Percentiles rank a stretch among this genome's conserved stretches.
Conservation (phyloP, 2,113 vertebrate species). For the Prionailurus bengalensis region DNA sequence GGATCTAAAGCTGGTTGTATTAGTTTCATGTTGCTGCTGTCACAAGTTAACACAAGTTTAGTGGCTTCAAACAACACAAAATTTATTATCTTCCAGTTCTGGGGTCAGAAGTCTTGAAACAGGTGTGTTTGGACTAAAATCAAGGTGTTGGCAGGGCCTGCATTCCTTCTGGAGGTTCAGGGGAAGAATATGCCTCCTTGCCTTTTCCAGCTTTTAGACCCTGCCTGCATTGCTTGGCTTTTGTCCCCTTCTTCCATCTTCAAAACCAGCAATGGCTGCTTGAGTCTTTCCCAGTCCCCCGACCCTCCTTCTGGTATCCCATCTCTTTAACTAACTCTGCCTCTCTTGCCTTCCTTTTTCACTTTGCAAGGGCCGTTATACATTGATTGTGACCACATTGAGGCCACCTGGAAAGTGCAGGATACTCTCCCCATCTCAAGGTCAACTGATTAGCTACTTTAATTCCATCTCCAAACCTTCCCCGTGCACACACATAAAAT, state of each 20-base stretch:
- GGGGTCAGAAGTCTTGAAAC: background rate
- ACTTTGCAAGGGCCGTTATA: background rate
- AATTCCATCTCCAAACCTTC: background rate
- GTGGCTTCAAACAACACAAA: background rate
- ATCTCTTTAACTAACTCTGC: background rate
- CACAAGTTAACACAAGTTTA: constrained; percentile 10
- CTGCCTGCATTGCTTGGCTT: background rate
- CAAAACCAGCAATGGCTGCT: background rate
- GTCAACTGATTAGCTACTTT: constrained; percentile 23
- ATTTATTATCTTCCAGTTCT: constrained; percentile 39
- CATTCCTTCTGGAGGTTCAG: background rate
- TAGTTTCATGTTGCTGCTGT: constrained; percentile 19
- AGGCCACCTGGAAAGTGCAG: background rate
- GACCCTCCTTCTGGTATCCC: background rate
- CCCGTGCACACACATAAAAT: background rate
- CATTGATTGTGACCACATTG: background rate
- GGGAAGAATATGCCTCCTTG: background rate
- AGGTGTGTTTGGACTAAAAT: background rate
- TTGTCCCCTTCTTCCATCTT: background rate
- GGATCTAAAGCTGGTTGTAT: constrained; percentile 38
- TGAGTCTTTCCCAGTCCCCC: background rate
- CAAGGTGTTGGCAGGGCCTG: background rate
- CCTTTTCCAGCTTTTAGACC: constrained; percentile 21
- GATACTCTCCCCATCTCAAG: background rate
- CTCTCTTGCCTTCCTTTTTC: background rate